phyloP scores from a whole-genome alignment of 2,113 vertebrate genomes.

The Larimichthys crocea region DNA sequence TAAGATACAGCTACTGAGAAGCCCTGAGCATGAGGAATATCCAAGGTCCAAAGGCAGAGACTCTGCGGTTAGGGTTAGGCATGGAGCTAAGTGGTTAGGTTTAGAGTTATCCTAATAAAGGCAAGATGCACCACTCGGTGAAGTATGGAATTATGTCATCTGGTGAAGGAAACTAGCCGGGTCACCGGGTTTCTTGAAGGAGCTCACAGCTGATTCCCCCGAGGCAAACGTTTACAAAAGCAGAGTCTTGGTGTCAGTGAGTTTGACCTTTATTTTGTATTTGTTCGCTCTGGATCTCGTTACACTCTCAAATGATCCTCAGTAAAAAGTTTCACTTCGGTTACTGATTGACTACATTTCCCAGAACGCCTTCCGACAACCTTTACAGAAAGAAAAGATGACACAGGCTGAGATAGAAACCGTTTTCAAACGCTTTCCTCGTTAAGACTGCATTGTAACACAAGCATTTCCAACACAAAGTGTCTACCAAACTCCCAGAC shows the following conservation, averaged over 20 bases:
- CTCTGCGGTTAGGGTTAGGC: no score
- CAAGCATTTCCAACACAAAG: neutral
- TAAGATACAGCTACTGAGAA: no score
- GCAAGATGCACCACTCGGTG: neutral
- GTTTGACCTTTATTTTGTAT: neutral
- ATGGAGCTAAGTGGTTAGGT: no score
- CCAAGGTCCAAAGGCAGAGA: no score
- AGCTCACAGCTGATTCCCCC: constrained; percentile 24
- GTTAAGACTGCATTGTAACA: neutral
- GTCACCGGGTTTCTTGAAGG: neutral
- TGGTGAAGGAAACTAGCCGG: neutral
- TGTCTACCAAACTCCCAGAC: neutral
- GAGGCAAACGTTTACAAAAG: neutral
- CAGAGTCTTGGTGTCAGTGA: constrained; percentile 7
- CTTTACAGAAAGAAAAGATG: neutral
- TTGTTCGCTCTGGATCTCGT: neutral
- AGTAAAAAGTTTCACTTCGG: neutral
- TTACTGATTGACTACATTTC: neutral
- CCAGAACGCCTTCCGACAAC: neutral
- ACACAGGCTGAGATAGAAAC: neutral
- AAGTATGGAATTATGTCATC: neutral
- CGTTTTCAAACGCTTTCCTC: neutral
- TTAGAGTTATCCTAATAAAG: neutral
- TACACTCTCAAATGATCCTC: neutral
- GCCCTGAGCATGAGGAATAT: no score